Conservation (phyloP, 2,113 vertebrate genomes). For the Sakesphorus luctuosus region DNA sequence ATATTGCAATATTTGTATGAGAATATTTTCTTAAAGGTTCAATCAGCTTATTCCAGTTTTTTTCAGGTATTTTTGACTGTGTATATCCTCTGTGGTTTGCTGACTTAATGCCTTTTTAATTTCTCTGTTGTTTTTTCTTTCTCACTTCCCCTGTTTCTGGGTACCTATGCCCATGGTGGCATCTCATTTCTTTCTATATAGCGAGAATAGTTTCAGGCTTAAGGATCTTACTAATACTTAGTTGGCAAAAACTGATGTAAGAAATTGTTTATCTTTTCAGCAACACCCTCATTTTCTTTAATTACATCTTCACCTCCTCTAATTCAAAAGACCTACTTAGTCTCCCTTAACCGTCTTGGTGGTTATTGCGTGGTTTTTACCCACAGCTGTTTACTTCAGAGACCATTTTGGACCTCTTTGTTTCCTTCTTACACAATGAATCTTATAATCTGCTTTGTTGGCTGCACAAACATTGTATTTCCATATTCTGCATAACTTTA, state of each 20-base stretch:
- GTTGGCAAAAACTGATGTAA: constrained; percentile 47
- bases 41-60: not conserved
- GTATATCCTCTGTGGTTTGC: not conserved
- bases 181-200: not conserved
- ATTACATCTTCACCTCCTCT: constrained; percentile 45
- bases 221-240: not conserved
- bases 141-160: not conserved
- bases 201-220: not conserved
- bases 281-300: constrained; percentile 53
- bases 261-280: constrained; percentile 55
- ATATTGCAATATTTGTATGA: not conserved
- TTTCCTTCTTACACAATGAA: constrained; percentile 59
- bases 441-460: constrained; percentile 48
- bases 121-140: not conserved
- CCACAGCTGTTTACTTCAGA: constrained; percentile 63
- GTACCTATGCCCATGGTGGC: not conserved
- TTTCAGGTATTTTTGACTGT: not conserved
- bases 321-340: constrained; percentile 37
- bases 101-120: not conserved
- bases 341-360: not conserved
- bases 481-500: constrained; percentile 53
- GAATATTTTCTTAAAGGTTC: not conserved
- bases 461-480: constrained; percentile 47
- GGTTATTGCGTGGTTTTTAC: constrained; percentile 45
- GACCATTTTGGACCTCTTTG: constrained; percentile 15